These are phyloP conservation scores for Sinotaia quadrata DNA, from an alignment of 2,888 invertebrate species.

Conservation along the genomic window DNA sequence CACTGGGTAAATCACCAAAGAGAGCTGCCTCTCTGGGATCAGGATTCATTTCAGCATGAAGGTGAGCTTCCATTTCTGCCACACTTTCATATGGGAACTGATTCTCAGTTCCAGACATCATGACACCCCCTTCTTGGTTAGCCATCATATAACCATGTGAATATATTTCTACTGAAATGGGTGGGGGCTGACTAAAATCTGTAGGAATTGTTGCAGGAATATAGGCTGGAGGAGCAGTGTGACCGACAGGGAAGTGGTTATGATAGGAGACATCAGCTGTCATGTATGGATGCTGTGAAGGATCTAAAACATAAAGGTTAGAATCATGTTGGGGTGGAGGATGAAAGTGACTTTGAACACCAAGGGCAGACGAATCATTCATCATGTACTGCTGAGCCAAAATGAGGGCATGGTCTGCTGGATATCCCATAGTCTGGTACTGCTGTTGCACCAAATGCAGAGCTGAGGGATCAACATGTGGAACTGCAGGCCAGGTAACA, in stretches of 20 bases:
- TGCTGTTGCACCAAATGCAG: conserved; percentile 14
- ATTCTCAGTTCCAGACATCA: conserved; percentile 16
- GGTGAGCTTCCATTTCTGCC: conserved; percentile 28
- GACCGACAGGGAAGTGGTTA: conserved; percentile 11
- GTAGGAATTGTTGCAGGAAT: conserved; percentile 1
- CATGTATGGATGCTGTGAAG: conserved; percentile 20
- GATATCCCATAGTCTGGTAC: conserved; percentile 17
- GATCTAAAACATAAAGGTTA: conserved; percentile 26
- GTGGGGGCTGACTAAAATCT: conserved; percentile 2
- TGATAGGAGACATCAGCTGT: not conserved
- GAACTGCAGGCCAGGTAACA: not conserved
- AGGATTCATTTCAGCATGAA: conserved; percentile 23
- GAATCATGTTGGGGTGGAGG: not conserved
- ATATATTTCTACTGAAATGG: not conserved
- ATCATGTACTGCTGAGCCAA: conserved; percentile 11
- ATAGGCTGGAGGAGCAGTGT: not conserved
- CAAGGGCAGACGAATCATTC: not conserved
- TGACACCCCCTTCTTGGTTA: conserved; percentile 1
- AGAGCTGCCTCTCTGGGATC: conserved; percentile 25
- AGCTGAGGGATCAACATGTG: not conserved
- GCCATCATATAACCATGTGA: not conserved
- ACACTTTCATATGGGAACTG: conserved; percentile 20
- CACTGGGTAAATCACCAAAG: conserved; percentile 24
- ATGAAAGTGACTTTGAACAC: not conserved
- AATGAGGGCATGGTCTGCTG: conserved; percentile 13